phyloP scores from a whole-genome alignment of 1,140 invertebrate species.

The Trissolcus basalis region DNA sequence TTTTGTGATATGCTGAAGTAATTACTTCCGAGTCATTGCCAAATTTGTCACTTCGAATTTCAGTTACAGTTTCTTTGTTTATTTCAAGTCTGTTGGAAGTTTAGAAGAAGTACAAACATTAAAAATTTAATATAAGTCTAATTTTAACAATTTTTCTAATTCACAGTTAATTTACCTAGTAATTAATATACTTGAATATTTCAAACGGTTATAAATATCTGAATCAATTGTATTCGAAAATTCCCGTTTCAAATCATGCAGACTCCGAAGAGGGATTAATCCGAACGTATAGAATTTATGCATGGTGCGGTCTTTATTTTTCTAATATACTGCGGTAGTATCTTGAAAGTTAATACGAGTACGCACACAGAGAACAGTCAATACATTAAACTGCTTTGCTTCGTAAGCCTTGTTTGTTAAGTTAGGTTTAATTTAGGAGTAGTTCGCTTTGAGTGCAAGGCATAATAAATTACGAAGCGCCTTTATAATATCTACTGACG shows the following conservation, averaged over 20 bases:
- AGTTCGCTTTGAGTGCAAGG: slow-evolving; percentile 41
- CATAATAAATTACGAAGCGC: slow-evolving; percentile 46
- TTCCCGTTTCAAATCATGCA: neutral
- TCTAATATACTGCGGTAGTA: slow-evolving; percentile 35
- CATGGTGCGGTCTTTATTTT: slow-evolving; percentile 16
- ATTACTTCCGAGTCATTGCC: no score
- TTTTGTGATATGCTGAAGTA: no score
- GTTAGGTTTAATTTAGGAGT: slow-evolving; percentile 55
- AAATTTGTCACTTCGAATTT: no score
- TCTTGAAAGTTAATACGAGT: slow-evolving; percentile 35
- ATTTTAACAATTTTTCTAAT: no score
- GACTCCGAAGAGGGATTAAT: neutral
- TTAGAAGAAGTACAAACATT: no score
- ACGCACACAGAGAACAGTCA: slow-evolving; percentile 37
- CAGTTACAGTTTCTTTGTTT: no score
- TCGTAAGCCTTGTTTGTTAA: slow-evolving; percentile 53
- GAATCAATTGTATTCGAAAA: neutral
- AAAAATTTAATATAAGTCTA: no score
- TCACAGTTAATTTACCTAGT: no score
- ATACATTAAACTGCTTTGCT: slow-evolving; percentile 55
- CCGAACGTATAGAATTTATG: slow-evolving; percentile 9
- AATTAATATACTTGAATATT: no score
- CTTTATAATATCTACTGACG: slow-evolving; percentile 12
- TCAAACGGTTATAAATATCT: no score
- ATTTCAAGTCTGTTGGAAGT: no score